These are phyloP conservation scores for Ectemnius lituratus DNA, from an alignment of 2,888 invertebrate genomes.

Conservation along the genomic window DNA sequence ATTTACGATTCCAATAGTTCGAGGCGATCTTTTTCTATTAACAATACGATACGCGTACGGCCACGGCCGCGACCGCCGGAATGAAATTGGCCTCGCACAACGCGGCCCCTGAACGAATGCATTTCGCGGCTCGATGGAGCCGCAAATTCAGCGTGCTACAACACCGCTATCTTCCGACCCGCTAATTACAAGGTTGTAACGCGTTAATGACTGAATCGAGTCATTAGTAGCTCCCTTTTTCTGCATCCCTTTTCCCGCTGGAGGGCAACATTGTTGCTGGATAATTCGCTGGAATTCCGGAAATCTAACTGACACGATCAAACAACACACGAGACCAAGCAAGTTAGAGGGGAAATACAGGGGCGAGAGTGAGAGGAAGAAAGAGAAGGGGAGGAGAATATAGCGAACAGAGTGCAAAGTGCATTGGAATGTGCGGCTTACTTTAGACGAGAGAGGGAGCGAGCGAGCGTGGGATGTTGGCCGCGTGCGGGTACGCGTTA, in stretches of 20 bases:
- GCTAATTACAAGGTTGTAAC: neutral
- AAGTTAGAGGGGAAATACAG: neutral
- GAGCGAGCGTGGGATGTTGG: constrained; percentile 8
- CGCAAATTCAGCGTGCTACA: neutral
- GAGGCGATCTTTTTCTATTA: neutral
- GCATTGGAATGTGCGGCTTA: too few species aligned
- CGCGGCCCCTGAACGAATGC: neutral
- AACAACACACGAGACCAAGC: neutral
- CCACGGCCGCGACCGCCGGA: neutral
- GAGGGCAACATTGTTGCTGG: neutral
- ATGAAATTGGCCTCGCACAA: neutral
- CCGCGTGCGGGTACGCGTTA: neutral
- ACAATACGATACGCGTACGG: neutral
- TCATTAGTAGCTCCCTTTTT: neutral
- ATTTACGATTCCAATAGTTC: constrained; percentile 1
- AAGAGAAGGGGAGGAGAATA: neutral
- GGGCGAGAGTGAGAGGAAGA: neutral
- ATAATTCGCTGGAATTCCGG: constrained; percentile 1
- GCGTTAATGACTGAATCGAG: constrained; percentile 6
- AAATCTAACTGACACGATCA: constrained; percentile 5
- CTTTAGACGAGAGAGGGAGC: constrained; percentile 7
- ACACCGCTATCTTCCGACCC: neutral
- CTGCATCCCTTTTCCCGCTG: neutral
- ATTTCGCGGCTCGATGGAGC: constrained; percentile 6
- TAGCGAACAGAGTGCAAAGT: neutral